Evolutionary conservation across 2,888 invertebrate genomes (phyloP), one percentile per base, ranked within the genome.

Genomic region (Hydrotaea diabolus): DNA sequence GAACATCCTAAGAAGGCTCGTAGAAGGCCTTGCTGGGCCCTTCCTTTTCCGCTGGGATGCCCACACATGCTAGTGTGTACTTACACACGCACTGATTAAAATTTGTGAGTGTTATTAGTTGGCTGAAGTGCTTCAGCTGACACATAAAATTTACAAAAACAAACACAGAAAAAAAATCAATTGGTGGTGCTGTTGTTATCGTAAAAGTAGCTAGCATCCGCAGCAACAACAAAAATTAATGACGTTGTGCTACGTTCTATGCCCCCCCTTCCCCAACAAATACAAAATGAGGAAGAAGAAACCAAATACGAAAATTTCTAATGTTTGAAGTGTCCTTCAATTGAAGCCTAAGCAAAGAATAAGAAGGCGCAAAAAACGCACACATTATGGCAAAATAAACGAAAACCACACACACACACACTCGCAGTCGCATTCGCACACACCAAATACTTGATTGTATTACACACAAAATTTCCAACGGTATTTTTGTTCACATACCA

Each of bases 31-130:
- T n/a, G n/a, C n/a, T n/a, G n/a, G n/a, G n/a, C n/a, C n/a, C n/a
- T n/a, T n/a, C n/a, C n/a, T n/a, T n/a, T n/a, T n/a, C n/a, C n/a
- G n/a, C n/a, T n/a, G n/a, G n/a, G n/a, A n/a, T n/a, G n/a, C n/a
- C n/a, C n/a, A n/a, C n/a, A n/a, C 66, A 43, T 66, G 21, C 43
- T 46, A 55, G 71, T 2, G 39, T 31, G 21, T 15, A 39, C 43
- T 19, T 7, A 87, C 87, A 85, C 86, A 85, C 86, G 86, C 43
- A 66, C 7, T 66, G 21, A 7, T 55, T 55, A 8, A 19, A 21
- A 0, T 21, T 0, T 21, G 59, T 15, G 59, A 1, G 39, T 69
- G 69, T 31, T 31, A 31, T 31, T 31, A 7, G 21, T 21, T 69
- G 21, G 15, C 69, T 43, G 19, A 11, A 15, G 21, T 46, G 15